phyloP scores from a whole-genome alignment of 2,888 invertebrate species.

The Agonum fuliginosum region DNA sequence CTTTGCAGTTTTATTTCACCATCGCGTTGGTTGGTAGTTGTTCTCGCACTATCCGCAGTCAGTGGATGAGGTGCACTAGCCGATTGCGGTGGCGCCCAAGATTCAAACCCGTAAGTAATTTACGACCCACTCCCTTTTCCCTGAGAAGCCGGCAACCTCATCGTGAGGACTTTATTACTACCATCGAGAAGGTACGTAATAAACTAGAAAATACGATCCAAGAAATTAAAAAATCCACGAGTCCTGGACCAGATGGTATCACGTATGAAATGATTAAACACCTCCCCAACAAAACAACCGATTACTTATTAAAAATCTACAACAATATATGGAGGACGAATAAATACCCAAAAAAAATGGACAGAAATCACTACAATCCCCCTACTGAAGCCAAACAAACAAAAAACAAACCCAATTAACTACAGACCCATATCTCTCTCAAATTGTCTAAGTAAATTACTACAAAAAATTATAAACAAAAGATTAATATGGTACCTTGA shows the following conservation, averaged over 20 bases:
- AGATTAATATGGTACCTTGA: conserved; percentile 27
- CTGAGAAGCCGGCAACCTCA: too few species aligned
- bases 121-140: too few species aligned
- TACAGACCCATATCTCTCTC: too few species aligned
- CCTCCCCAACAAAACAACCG: not conserved
- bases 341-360: not conserved
- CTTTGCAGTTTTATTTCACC: too few species aligned
- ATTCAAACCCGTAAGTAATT: too few species aligned
- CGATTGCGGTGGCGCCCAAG: too few species aligned
- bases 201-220: not conserved
- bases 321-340: not conserved
- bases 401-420: not conserved
- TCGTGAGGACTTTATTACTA: too few species aligned
- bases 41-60: too few species aligned
- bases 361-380: not conserved
- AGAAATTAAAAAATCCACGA: not conserved
- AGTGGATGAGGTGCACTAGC: too few species aligned
- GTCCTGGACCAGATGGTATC: conserved; percentile 3
- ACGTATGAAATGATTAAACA: not conserved
- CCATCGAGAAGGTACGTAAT: too few species aligned
- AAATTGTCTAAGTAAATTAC: not conserved
- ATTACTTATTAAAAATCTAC: not conserved
- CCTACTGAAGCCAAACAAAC: not conserved
- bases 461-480: conserved; percentile 3
- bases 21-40: too few species aligned